Percentiles rank a stretch among this genome's conserved stretches.
These are phyloP conservation scores for Carollia perspicillata DNA, from an alignment of 2,113 vertebrate genomes.

Conservation along the genomic window DNA sequence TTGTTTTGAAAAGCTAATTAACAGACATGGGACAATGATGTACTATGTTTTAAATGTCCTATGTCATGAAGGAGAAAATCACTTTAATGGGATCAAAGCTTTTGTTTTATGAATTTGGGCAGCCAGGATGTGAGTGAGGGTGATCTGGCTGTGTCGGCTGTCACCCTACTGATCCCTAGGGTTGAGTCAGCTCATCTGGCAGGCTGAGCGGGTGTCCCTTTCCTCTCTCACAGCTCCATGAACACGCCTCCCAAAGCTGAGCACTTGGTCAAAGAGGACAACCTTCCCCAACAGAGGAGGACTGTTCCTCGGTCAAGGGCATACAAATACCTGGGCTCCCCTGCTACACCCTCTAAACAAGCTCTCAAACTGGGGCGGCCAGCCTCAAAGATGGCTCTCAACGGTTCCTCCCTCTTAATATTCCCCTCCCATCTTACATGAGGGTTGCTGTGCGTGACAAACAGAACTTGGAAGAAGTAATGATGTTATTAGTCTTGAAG, in stretches of 20 bases:
- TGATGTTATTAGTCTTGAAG: neutral
- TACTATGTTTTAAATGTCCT: neutral
- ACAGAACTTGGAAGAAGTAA: neutral
- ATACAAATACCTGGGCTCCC: neutral
- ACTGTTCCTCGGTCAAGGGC: neutral
- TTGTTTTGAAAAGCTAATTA: neutral
- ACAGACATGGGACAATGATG: neutral
- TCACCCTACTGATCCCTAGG: neutral
- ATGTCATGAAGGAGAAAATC: neutral
- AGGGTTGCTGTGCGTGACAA: neutral
- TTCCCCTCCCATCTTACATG: accelerated
- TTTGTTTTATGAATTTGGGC: constrained; percentile 24
- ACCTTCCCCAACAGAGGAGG: neutral
- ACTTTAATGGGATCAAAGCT: neutral
- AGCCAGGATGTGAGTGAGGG: neutral
- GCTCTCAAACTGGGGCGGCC: neutral
- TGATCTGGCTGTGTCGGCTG: neutral
- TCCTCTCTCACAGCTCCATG: neutral
- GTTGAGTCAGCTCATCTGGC: neutral
- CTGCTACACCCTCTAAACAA: neutral
- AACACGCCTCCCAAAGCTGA: neutral
- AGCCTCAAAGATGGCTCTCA: neutral
- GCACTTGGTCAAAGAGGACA: neutral
- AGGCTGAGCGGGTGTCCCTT: neutral
- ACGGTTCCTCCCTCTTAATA: neutral